Conservation (phyloP, 2,888 invertebrate species). For the Pachymerium ferrugineum region DNA sequence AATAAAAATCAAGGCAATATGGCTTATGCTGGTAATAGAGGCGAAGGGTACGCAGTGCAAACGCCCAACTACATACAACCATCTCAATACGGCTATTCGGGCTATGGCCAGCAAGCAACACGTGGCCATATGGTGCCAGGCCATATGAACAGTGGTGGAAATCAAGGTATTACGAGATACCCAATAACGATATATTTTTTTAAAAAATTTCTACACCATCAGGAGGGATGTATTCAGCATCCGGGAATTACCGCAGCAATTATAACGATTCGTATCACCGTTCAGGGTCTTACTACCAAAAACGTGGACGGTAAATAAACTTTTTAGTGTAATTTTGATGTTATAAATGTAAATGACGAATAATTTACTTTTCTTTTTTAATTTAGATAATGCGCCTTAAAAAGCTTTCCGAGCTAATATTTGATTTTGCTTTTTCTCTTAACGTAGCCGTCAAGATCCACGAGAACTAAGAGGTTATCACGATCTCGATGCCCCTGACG, state of each 20-base stretch:
- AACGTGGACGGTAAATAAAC: slow-evolving; percentile 17
- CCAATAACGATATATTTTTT: too few species aligned
- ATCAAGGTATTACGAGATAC: slow-evolving; percentile 5
- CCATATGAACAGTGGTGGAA: background rate
- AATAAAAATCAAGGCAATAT: slow-evolving; percentile 53
- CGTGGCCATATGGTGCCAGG: slow-evolving; percentile 32
- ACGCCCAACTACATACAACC: slow-evolving; percentile 39
- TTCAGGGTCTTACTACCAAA: background rate
- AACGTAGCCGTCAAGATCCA: slow-evolving; percentile 47
- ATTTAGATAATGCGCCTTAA: background rate
- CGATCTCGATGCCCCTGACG: slow-evolving; percentile 80
- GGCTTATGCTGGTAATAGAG: slow-evolving; percentile 42
- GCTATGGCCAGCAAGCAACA: slow-evolving; percentile 30
- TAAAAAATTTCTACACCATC: too few species aligned
- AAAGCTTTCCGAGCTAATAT: background rate
- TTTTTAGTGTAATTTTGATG: background rate
- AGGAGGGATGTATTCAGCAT: background rate
- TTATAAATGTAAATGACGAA: background rate
- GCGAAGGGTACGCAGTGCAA: slow-evolving; percentile 32
- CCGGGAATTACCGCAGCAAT: background rate
- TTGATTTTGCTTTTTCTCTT: slow-evolving; percentile 27
- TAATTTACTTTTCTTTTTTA: background rate
- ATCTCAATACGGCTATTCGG: slow-evolving; percentile 37
- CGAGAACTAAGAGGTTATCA: slow-evolving; percentile 80
- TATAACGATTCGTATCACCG: background rate